Evolutionary conservation across 2,113 vertebrate genomes (phyloP).

Genomic region (Phoenicopterus ruber): DNA sequence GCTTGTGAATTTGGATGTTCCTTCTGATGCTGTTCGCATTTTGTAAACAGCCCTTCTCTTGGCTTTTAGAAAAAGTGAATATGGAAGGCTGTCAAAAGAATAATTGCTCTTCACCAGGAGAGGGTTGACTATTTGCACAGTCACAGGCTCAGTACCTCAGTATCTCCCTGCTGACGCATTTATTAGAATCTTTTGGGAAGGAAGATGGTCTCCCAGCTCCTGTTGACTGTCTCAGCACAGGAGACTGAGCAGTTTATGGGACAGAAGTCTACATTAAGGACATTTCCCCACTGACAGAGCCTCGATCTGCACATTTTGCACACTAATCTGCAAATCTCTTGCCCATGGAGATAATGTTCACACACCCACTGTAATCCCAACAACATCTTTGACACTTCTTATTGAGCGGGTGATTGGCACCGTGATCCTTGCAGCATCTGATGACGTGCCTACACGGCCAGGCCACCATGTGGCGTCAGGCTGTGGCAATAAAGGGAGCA

Average conservation of each 20-base stretch:
- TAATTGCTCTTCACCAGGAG: background rate
- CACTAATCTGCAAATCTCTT: background rate
- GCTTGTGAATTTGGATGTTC: background rate
- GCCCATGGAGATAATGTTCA: background rate
- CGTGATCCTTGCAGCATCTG: background rate
- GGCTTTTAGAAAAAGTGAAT: background rate
- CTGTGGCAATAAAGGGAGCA: background rate
- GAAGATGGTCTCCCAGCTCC: background rate
- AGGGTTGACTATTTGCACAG: background rate
- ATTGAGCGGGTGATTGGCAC: background rate
- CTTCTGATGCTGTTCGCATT: background rate
- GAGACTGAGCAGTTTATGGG: background rate
- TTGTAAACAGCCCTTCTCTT: background rate
- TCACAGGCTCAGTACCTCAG: background rate
- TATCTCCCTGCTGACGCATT: background rate
- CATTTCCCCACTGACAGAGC: background rate
- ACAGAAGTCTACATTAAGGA: background rate
- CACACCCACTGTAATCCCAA: background rate
- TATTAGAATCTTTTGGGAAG: background rate
- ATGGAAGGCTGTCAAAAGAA: background rate
- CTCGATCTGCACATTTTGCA: background rate
- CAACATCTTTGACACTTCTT: background rate
- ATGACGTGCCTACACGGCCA: background rate
- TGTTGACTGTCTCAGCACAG: background rate
- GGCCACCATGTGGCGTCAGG: rapidly evolving